phyloP scores from a whole-genome alignment of 2,888 invertebrate species.

The Trissonchulus latispiculum region DNA sequence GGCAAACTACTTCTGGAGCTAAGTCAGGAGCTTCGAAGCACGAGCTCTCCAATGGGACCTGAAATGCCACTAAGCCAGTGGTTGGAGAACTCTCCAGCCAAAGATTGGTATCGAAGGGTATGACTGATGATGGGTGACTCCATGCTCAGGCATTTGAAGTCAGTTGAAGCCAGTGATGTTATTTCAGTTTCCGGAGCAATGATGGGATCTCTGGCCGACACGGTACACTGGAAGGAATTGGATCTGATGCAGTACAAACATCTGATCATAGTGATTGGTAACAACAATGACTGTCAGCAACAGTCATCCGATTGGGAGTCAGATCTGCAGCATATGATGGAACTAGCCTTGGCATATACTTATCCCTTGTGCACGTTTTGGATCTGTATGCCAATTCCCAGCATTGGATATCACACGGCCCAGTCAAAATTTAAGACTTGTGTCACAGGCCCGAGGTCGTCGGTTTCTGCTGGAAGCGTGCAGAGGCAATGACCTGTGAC shows the following conservation, averaged over 20 bases:
- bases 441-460: too few relatives aligned
- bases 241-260: not conserved
- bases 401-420: too few relatives aligned
- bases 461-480: too few relatives aligned
- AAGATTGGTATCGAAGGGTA: not conserved
- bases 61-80: not conserved
- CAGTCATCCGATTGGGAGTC: too few relatives aligned
- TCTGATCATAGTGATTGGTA: not conserved
- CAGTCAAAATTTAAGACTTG: too few relatives aligned
- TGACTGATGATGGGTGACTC: not conserved
- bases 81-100: not conserved
- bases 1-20: not conserved
- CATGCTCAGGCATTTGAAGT: not conserved
- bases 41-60: not conserved
- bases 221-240: not conserved
- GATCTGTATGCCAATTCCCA: too few relatives aligned
- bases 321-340: too few relatives aligned
- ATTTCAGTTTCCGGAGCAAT: not conserved
- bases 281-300: too few relatives aligned
- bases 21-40: not conserved
- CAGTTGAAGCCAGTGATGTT: not conserved
- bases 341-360: too few relatives aligned
- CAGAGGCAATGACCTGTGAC: too few relatives aligned
- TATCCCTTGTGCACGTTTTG: too few relatives aligned
- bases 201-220: not conserved